Percentiles rank a stretch among this genome's conserved stretches.
Conservation (phyloP, 2,888 invertebrate species). For the Chrysolina haemoptera region DNA sequence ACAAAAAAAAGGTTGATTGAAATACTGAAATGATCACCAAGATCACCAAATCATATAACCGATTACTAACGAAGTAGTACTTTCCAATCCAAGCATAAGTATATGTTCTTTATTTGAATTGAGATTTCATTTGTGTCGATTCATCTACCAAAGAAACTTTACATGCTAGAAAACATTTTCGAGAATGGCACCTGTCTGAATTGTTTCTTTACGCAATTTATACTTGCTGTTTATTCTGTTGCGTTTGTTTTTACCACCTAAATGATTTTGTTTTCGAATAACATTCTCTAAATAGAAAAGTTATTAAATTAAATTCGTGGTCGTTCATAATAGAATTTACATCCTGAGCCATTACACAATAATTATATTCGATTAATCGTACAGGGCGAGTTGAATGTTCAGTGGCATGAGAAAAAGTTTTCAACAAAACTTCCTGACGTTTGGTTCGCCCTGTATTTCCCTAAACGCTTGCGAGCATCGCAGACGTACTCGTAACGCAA, state of each 20-base stretch:
- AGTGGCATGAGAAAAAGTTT: neutral
- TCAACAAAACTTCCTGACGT: neutral
- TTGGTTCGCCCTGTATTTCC: slow-evolving; percentile 8
- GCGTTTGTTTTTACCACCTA: neutral
- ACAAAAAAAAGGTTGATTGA: slow-evolving; percentile 39
- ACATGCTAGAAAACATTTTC: slow-evolving; percentile 12
- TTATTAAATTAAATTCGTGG: neutral
- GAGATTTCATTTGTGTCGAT: slow-evolving; percentile 18
- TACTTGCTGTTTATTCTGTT: slow-evolving; percentile 16
- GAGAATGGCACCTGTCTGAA: neutral
- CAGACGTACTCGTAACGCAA: slow-evolving; percentile 1
- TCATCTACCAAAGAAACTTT: slow-evolving; percentile 27
- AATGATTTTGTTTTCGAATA: neutral
- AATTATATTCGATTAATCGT: neutral
- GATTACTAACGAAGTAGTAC: neutral
- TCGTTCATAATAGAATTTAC: neutral
- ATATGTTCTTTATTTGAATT: slow-evolving; percentile 15
- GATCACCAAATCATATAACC: neutral
- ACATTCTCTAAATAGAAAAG: neutral
- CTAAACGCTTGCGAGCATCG: neutral
- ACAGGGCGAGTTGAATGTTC: slow-evolving; percentile 16
- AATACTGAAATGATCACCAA: slow-evolving; percentile 21
- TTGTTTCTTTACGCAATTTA: slow-evolving; percentile 1
- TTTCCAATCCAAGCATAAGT: neutral
- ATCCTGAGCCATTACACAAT: slow-evolving; percentile 16